A percentile compares a stretch with the other conserved stretches of the same genome.
Evolutionary conservation across 1,140 invertebrate species (phyloP).

Genomic region (Radopholus similis): DNA sequence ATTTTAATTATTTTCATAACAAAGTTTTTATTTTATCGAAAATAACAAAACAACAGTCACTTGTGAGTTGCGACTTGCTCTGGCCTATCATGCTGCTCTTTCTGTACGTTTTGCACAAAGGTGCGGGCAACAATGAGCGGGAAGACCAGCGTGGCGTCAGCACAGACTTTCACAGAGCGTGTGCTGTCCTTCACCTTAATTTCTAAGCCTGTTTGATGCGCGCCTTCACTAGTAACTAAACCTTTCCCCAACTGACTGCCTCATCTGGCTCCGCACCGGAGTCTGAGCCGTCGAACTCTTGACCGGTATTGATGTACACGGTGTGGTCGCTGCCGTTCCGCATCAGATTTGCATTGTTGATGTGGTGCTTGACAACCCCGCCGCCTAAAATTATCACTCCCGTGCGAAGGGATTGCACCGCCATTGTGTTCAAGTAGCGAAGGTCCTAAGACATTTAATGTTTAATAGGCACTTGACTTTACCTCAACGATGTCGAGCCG

Average conservation of each 20-base stretch:
- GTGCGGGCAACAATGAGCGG: constrained; percentile 90
- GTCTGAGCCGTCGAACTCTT: constrained; percentile 97
- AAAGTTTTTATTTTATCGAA: too few species aligned
- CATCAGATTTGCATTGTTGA: constrained; percentile 95
- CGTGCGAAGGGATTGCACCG: constrained; percentile 83
- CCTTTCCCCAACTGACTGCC: constrained; percentile 97
- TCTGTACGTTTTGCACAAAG: too few species aligned
- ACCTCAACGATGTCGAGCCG: constrained; percentile 86
- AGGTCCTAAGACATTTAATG: constrained; percentile 69
- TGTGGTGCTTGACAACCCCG: constrained; percentile 96
- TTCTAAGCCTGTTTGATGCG: too few species aligned
- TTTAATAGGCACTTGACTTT: constrained; percentile 45
- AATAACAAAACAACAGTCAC: too few species aligned
- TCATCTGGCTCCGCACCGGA: constrained; percentile 95
- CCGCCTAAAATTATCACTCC: constrained; percentile 97
- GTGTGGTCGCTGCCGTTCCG: constrained; percentile 95
- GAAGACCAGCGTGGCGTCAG: constrained; percentile 89
- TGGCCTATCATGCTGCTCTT: too few species aligned
- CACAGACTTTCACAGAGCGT: constrained; percentile 86
- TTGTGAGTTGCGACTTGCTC: too few species aligned
- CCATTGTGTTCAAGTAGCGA: constrained; percentile 81
- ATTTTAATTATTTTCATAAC: too few species aligned
- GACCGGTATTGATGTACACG: constrained; percentile 93
- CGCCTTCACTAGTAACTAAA: too few species aligned
- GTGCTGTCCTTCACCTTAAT: constrained; percentile 73